Percentiles rank a stretch among this genome's conserved stretches.
Evolutionary conservation across 2,888 invertebrate genomes (phyloP).

Genomic region (Ecliptopera silaceata): DNA sequence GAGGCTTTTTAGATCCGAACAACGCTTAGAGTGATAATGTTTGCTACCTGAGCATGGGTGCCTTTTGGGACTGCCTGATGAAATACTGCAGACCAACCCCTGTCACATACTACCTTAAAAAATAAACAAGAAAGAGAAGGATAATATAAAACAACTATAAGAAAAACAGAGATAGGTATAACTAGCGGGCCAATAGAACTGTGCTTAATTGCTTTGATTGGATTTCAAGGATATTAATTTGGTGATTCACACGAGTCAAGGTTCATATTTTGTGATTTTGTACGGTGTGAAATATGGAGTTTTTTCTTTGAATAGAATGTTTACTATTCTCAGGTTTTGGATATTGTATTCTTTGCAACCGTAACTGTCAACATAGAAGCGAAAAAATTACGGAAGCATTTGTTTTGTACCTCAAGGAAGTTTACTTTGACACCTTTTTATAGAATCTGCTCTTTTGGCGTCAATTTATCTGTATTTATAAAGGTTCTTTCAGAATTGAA

Average conservation of each 20-base stretch:
- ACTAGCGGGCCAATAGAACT: slow-evolving; percentile 54
- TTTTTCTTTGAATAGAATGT: slow-evolving; percentile 68
- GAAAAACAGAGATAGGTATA: slow-evolving; percentile 25
- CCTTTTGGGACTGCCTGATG: slow-evolving; percentile 64
- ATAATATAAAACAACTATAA: slow-evolving; percentile 9
- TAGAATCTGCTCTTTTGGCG: slow-evolving; percentile 27
- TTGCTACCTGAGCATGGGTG: slow-evolving; percentile 80
- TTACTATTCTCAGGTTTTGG: slow-evolving; percentile 72
- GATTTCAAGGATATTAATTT: slow-evolving; percentile 82
- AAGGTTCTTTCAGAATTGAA: slow-evolving; percentile 26
- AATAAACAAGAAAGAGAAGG: slow-evolving; percentile 53
- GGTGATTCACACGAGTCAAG: slow-evolving; percentile 76
- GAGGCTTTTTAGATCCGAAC: slow-evolving; percentile 68
- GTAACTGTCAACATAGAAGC: slow-evolving; percentile 71
- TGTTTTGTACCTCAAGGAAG: slow-evolving; percentile 62
- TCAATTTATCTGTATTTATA: slow-evolving; percentile 41
- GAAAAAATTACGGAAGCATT: slow-evolving; percentile 74
- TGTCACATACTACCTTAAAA: slow-evolving; percentile 75
- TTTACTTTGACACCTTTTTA: slow-evolving; percentile 59
- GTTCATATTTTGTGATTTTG: slow-evolving; percentile 77
- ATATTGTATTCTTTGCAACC: slow-evolving; percentile 72
- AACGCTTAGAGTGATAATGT: slow-evolving; percentile 77
- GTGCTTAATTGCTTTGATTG: slow-evolving; percentile 80
- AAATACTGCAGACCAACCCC: slow-evolving; percentile 78
- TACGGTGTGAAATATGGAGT: slow-evolving; percentile 68